These are phyloP conservation scores for Leptopilina myrica DNA, from an alignment of 2,888 invertebrate genomes.

Conservation along the genomic window DNA sequence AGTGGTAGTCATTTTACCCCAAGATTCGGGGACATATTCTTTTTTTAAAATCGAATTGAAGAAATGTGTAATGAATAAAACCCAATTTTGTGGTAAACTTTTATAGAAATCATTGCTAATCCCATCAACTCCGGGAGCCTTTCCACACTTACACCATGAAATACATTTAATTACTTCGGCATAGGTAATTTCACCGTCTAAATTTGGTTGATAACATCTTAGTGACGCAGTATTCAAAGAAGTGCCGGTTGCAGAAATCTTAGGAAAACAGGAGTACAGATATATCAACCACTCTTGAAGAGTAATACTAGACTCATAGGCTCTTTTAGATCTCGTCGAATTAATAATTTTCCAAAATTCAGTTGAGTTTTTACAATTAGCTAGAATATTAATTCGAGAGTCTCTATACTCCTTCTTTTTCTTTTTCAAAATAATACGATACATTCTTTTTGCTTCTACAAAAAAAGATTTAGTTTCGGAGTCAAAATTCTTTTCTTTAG, in stretches of 20 bases:
- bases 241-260: background rate
- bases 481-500: no score
- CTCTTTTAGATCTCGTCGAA: background rate
- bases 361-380: background rate
- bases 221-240: background rate
- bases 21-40: background rate
- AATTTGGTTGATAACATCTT: background rate
- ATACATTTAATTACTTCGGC: background rate
- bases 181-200: background rate
- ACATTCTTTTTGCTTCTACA: no score
- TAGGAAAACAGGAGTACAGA: background rate
- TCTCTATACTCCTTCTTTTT: no score
- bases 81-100: background rate
- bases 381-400: background rate
- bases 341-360: conserved; percentile 2
- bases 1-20: background rate
- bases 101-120: background rate
- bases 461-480: no score
- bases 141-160: background rate
- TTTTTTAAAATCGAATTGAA: background rate
- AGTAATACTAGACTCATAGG: background rate
- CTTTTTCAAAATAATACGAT: no score
- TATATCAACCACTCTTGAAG: background rate
- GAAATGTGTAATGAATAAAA: background rate
- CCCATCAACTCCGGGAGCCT: background rate